Base-by-base conservation (phyloP, 2,888 invertebrate genomes). In the Plebejus melissa region DNA sequence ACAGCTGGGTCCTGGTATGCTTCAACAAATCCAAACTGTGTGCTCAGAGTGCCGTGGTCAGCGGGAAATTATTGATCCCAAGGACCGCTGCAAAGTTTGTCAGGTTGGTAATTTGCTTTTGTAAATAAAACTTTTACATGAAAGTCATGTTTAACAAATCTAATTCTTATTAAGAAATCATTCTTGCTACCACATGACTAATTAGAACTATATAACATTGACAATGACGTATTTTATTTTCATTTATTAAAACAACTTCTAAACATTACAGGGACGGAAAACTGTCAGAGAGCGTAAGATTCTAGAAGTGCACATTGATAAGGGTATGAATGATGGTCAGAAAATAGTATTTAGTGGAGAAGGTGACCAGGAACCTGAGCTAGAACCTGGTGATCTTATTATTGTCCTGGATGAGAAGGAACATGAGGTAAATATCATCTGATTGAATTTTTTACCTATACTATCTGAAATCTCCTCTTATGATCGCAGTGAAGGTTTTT, bases 321-420 rank as follows among this genome's bases (percentile, higher is more conserved):
- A 97, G 91, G 98, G 99, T 77, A 99, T 99, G 99, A 95, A 95
- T 72, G 98, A 99, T 87, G 98, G 98, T 1, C 99, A 99, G 88
- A 98, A 98, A 92, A 98, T 99, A 79, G 94, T 96, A 41, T 99
- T 99, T 87, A 94, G 95, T 79, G 99, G 99, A 0, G 99, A 99
- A 90, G 99, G 99, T 71, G 98, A 99, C 90, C 99, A 99, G 87
- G 98, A 98, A 86, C 98, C 99, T 0, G 98, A 98, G 38, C 91
- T 98, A 75, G 98, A 98, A 85, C 95, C 99, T 2, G 99, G 99
- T 70, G 99, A 99, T 88, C 97, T 99, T 79, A 96, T 99, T 79
- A 98, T 99, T 84, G 96, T 99, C 60, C 94, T 99, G 76, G 99
- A 99, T 85, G 99, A 99, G 86, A 97, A 98, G 88, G 97, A 98